Base-by-base conservation (phyloP, 2,888 invertebrate species). In the Trisateles emortualis region DNA sequence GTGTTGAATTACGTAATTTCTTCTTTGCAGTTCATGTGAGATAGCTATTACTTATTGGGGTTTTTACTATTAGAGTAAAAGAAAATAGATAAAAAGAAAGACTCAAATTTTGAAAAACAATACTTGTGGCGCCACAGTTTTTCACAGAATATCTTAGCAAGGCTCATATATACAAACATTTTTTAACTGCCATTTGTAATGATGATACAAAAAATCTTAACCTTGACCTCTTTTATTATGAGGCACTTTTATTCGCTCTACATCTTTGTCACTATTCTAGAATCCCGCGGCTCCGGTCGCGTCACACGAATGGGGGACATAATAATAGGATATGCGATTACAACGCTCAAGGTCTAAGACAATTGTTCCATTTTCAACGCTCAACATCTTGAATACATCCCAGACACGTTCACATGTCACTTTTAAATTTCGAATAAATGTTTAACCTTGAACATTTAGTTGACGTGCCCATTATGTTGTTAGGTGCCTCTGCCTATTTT, bases 281-380 rank as follows among this genome's bases (percentile, higher is more conserved):
- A 41, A 32, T 62, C 71, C 62, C 64, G 65, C 61, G 65, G 68
- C 68, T 49, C 64, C 67, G 69, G 68, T 65, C 66, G 64, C 63
- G 70, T 72, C 72, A 71, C 52, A 54, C 74, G 77, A 81, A 80
- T 75, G 67, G 69, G 67, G 66, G 64, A 68, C 68, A 65, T 69
- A 63, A 74, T 76, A 76, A 79, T 69, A 75, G 74, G 72, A 76
- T 76, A 74, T 64, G 71, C 74, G 74, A 78, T 73, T 76, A 73
- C 57, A 72, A 57, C 64, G 62, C 77, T 72, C 79, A 82, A 82
- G 76, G 76, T 72, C 74, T 52, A 59, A 56, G 54, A 70, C 77
- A 69, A 80, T 81, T 81, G 81, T 79, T 71, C 72, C 72, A 71
- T 77, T 78, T 64, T 70, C 55, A 66, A 72, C 62, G 61, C 58